These are phyloP conservation scores for Hydrozoanthus tunicans DNA, from an alignment of 64 coral and sea anemone genomes.

Conservation along the genomic window DNA sequence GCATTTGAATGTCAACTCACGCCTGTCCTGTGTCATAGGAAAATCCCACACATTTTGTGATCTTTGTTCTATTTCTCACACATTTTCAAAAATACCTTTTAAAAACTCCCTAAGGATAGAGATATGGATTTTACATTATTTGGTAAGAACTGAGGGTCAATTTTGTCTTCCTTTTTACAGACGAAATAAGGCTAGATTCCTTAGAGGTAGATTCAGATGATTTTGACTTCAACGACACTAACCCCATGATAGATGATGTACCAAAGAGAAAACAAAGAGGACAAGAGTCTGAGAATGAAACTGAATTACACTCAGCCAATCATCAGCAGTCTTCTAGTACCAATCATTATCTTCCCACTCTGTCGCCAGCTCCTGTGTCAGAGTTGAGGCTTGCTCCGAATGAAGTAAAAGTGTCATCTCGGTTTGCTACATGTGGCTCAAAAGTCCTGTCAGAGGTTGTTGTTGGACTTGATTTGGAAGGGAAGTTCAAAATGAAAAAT, in stretches of 20 bases:
- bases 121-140: background rate
- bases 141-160: too few relatives aligned
- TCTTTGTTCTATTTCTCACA: too few relatives aligned
- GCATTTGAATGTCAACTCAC: too few relatives aligned
- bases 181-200: conserved; percentile 28
- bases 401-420: background rate
- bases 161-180: background rate
- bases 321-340: background rate
- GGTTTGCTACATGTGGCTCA: conserved; percentile 4
- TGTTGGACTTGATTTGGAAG: conserved; percentile 6
- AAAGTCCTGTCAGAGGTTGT: conserved; percentile 17
- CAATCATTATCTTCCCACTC: background rate
- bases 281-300: background rate
- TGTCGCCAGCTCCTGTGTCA: background rate
- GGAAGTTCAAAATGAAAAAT: background rate
- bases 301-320: background rate
- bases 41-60: too few relatives aligned
- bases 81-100: too few relatives aligned
- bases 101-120: background rate
- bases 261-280: conserved; percentile 14
- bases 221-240: background rate
- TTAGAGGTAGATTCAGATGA: conserved; percentile 25
- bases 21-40: background rate
- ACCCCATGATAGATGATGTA: background rate
- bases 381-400: background rate